A percentile compares a stretch with the other conserved stretches of the same genome.
phyloP scores from a whole-genome alignment of 2,113 vertebrate species.

The Cochlearius cochlearius region DNA sequence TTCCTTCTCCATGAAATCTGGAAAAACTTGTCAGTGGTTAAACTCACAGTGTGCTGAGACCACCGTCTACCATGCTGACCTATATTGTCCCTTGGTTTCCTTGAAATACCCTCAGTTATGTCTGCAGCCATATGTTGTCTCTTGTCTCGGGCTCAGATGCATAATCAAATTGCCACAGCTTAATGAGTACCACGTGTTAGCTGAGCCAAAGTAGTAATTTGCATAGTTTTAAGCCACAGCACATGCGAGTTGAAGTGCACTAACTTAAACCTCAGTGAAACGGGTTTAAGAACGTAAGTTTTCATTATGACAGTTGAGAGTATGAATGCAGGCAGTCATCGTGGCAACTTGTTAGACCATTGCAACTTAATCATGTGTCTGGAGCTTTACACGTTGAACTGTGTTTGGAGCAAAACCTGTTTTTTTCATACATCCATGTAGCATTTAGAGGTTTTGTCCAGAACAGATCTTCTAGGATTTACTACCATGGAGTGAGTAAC shows the following conservation, averaged over 20 bases:
- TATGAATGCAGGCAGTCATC: neutral
- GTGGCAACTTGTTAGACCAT: neutral
- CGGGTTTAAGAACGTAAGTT: neutral
- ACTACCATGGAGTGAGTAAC: neutral
- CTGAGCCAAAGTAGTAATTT: neutral
- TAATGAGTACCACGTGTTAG: constrained; percentile 11
- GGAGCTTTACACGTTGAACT: neutral
- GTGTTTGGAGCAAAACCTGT: neutral
- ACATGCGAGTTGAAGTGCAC: neutral
- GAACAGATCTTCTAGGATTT: neutral
- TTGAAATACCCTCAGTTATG: neutral
- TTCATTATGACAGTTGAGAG: neutral
- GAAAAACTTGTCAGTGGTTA: neutral
- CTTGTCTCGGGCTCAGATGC: neutral
- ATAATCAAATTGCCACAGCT: neutral
- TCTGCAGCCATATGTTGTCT: neutral
- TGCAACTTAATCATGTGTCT: neutral
- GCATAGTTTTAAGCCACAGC: neutral
- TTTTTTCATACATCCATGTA: neutral
- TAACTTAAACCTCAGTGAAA: neutral
- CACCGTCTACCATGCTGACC: neutral
- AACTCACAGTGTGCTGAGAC: neutral
- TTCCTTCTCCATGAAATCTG: neutral
- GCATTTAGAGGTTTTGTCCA: neutral
- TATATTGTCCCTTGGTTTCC: neutral